phyloP scores from a whole-genome alignment of 2,888 invertebrate species.

The Epicampocera succincta region DNA sequence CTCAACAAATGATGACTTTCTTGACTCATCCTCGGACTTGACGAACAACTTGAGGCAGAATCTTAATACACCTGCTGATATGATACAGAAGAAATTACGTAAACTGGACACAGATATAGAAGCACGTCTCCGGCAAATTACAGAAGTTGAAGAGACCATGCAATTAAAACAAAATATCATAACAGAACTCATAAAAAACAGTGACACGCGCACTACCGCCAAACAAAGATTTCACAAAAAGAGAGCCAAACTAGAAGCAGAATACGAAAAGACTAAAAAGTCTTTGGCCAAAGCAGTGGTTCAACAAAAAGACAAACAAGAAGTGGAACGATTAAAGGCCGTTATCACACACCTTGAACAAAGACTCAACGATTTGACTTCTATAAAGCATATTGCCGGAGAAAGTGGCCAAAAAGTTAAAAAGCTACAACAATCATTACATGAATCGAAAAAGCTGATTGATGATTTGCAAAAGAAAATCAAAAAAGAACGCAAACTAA shows the following conservation, averaged over 20 bases:
- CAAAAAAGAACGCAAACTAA: conserved; percentile 88
- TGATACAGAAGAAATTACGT: conserved; percentile 79
- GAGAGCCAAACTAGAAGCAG: conserved; percentile 84
- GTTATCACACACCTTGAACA: conserved; percentile 82
- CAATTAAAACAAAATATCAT: conserved; percentile 89
- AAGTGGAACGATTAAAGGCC: conserved; percentile 81
- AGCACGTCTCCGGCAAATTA: conserved; percentile 86
- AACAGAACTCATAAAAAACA: conserved; percentile 85
- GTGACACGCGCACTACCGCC: conserved; percentile 83
- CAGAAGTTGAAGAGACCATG: conserved; percentile 87
- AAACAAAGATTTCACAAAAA: conserved; percentile 86
- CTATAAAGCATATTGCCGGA: conserved; percentile 84
- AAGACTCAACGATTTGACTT: conserved; percentile 82
- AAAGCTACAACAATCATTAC: conserved; percentile 88
- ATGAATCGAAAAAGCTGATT: conserved; percentile 88
- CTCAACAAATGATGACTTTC: conserved; percentile 74
- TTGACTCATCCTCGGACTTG: conserved; percentile 76
- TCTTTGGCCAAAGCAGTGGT: conserved; percentile 83
- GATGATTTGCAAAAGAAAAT: conserved; percentile 88
- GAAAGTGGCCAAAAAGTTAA: conserved; percentile 86
- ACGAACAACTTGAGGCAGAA: conserved; percentile 73
- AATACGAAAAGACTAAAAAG: conserved; percentile 84
- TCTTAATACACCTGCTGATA: conserved; percentile 77
- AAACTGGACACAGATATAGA: conserved; percentile 84
- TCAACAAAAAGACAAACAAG: conserved; percentile 80